These are phyloP conservation scores for Lerista edwardsae DNA, from an alignment of 2,797 vertebrate genomes.

Conservation along the genomic window DNA sequence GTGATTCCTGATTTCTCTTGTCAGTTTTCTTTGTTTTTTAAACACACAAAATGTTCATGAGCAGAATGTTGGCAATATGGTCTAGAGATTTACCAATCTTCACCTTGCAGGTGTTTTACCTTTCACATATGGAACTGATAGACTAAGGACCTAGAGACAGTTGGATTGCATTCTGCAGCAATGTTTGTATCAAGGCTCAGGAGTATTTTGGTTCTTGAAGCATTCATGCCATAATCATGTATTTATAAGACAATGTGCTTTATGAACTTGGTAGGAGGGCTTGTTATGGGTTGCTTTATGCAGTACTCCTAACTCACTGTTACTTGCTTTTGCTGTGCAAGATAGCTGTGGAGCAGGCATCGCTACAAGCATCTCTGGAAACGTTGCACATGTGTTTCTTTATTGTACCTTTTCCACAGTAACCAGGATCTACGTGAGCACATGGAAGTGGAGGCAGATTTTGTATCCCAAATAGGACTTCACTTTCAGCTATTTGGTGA, in stretches of 20 bases:
- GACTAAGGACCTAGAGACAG: neutral
- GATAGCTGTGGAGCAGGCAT: no score
- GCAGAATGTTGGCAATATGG: neutral
- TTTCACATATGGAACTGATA: neutral
- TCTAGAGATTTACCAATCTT: neutral
- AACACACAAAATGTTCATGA: neutral
- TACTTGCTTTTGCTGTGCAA: no score
- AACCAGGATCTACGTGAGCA: accelerated
- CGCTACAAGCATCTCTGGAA: neutral
- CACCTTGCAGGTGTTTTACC: neutral
- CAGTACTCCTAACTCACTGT: no score
- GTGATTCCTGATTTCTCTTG: neutral
- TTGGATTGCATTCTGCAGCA: neutral
- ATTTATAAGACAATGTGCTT: neutral
- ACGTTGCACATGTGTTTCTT: neutral
- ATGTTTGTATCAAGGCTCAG: neutral
- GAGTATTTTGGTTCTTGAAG: neutral
- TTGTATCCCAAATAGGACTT: constrained; percentile 9
- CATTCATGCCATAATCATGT: neutral
- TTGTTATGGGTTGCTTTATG: neutral
- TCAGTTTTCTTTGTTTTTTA: neutral
- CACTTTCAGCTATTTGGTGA: neutral
- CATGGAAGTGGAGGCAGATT: constrained; percentile 34
- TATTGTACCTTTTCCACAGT: constrained; percentile 22
- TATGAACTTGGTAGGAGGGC: neutral